Percentiles rank a stretch among this genome's conserved stretches.
phyloP scores from a whole-genome alignment of 2,888 invertebrate genomes.

The Sceliomorpha sp. region DNA sequence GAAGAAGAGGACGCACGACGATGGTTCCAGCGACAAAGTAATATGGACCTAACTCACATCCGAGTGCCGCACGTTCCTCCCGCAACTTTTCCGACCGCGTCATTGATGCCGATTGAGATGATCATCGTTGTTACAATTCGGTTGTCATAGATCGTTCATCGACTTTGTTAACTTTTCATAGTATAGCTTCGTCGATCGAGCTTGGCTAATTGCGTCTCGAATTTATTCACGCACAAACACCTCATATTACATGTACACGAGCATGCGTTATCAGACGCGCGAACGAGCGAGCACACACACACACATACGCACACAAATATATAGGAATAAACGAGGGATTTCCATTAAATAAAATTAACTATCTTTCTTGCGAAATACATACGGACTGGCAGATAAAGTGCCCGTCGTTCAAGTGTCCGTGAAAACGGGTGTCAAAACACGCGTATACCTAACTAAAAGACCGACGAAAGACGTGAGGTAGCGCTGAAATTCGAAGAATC shows the following conservation, averaged over 20 bases:
- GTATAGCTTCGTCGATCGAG: constrained; percentile 74
- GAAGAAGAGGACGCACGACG: constrained; percentile 32
- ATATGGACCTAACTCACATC: constrained; percentile 72
- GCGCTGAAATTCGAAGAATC: constrained; percentile 57
- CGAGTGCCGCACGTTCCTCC: constrained; percentile 74
- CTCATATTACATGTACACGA: constrained; percentile 62
- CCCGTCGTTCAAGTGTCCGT: no score
- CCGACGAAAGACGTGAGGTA: constrained; percentile 57
- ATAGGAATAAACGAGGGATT: no score
- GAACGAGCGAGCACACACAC: no score
- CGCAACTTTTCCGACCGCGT: constrained; percentile 71
- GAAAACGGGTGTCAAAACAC: no score
- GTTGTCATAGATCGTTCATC: constrained; percentile 75
- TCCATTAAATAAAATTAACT: no score
- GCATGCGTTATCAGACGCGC: constrained; percentile 11
- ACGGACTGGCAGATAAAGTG: no score
- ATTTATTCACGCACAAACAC: constrained; percentile 60
- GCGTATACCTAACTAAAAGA: no score
- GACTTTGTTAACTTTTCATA: constrained; percentile 79
- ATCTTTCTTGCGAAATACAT: no score
- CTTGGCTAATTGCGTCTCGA: constrained; percentile 74
- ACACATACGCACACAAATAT: no score
- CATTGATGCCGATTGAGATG: constrained; percentile 64
- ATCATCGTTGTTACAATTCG: constrained; percentile 63
- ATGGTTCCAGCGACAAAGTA: constrained; percentile 61